Evolutionary conservation across 2,888 invertebrate species (phyloP), one percentile per base, ranked within the genome.

Genomic region (Charanyca ferruginea): DNA sequence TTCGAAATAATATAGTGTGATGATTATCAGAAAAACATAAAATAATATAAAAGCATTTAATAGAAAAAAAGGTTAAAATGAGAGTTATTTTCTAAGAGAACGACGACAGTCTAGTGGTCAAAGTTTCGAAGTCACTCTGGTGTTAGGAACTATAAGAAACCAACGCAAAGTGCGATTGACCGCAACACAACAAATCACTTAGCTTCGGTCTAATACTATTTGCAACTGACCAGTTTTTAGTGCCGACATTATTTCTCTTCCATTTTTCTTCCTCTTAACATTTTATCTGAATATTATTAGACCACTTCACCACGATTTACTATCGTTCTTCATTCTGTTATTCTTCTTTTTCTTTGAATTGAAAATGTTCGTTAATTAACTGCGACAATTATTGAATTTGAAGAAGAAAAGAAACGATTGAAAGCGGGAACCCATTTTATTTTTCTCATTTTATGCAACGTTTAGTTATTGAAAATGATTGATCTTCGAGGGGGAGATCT

Each of bases 101-200:
- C n/a, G 52, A 63, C 54, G 59, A 53, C 53, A 60, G 65, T 54
- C 47, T 61, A 70, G 55, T 68, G 60, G 69, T 67, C 51, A 47
- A 82, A 90, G 87, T 89, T 89, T 79, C 70, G 82, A 90, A 90
- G 90, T 89, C 86, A 90, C 85, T 85, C 78, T 83, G 85, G 76
- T 75, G 84, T 85, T 83, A 73, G 77, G 77, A 85, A 86, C 84
- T 84, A 77, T 80, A 90, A 90, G 89, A 90, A 89, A 88, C 84
- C 86, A 75, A 85, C 83, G 84, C 83, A 88, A 88, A 90, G 89
- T 88, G 88, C 88, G 86, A 91, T 91, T 91, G 93, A 91, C 93
- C 93, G 86, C 91, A 85, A 94, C 94, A 93, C 90, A 90, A 90
- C 91, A 94, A 93, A 91, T 94, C 94, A 92, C 94, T 94, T 93